Conservation (phyloP, 2,888 invertebrate genomes). For the Herminia tarsipennalis region DNA sequence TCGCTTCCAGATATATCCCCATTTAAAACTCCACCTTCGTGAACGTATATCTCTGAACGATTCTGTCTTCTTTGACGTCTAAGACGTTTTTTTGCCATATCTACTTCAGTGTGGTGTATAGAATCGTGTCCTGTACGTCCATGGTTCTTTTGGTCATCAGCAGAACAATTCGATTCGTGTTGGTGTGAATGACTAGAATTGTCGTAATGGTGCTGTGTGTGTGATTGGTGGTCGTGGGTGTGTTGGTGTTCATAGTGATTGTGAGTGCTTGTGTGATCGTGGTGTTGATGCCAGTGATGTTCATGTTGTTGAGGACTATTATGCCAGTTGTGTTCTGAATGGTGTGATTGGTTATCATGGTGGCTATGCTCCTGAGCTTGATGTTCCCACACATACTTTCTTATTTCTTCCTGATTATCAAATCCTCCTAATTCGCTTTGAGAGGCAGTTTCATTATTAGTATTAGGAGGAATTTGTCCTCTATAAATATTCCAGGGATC, state of each 20-base stretch:
- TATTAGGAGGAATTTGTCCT: slow-evolving; percentile 74
- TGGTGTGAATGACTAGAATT: no score
- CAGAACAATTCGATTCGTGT: background rate
- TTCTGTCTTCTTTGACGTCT: slow-evolving; percentile 40
- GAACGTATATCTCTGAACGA: slow-evolving; percentile 38
- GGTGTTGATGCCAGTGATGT: slow-evolving; percentile 36
- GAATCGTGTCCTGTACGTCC: slow-evolving; percentile 19
- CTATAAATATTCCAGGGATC: slow-evolving; percentile 93
- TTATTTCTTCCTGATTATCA: slow-evolving; percentile 61
- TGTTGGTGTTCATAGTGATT: slow-evolving; percentile 25
- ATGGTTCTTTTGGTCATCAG: slow-evolving; percentile 9
- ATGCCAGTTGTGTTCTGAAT: slow-evolving; percentile 32
- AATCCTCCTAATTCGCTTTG: slow-evolving; percentile 38
- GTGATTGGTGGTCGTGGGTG: background rate
- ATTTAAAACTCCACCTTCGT: slow-evolving; percentile 48
- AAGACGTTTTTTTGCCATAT: slow-evolving; percentile 47
- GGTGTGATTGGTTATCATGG: slow-evolving; percentile 24
- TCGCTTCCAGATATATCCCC: slow-evolving; percentile 64
- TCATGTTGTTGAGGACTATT: slow-evolving; percentile 38
- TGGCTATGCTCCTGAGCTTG: slow-evolving; percentile 39
- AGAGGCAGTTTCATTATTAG: slow-evolving; percentile 40
- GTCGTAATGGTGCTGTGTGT: slow-evolving; percentile 12
- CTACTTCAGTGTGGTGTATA: slow-evolving; percentile 59
- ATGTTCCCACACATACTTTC: slow-evolving; percentile 70
- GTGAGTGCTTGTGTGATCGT: slow-evolving; percentile 28